Base-by-base conservation (phyloP, 1,140 invertebrate species). In the Pseudomyrmex gracilis region DNA sequence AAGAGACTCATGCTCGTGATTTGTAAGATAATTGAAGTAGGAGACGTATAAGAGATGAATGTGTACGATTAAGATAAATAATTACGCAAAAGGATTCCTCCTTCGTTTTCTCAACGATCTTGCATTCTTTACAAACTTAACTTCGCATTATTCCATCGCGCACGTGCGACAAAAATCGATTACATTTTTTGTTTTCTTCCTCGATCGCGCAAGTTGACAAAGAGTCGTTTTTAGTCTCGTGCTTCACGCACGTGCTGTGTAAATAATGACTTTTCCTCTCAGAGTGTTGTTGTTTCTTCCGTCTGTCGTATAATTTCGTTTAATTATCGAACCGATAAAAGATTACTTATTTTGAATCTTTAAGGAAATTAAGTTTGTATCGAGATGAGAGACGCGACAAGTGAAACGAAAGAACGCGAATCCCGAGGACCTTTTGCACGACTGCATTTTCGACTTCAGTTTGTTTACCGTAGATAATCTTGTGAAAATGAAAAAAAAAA, bases 1-100 rank as follows among this genome's bases (percentile, higher is more conserved):
- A 64, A 63, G 53, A 63, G 53, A 70, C 51, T 76, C 85, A 83
- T 82, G 51, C 85, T 70, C 55, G 85, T 77, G 85, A 71, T 63
- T 45, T 87, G 80, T 84, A 57, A 84, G 60, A 73, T 84, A 78
- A 86, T 83, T 83, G 58, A 68, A 51, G 47, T 86, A 83, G 70
- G 58, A 76, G 58, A 76, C 61, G 43, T 73, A 57, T 71, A 83
- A 86, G 64, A 53, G 66, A 83, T 73, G 73, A 76, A 66, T 73
- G 78, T 86, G 71, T 68, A 85, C 53, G 58, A n/a, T 73, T 67
- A 34, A 34, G 34, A 34, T 34, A 86, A 43, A 61, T 57, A 70
- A 82, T 83, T 53, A 55, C 10, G 34, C 24, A 45, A 77, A 66
- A 64, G 34, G 51, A 64, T 24, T 22, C 13, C 49, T 51, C 51